Percentiles rank a stretch among this genome's conserved stretches.
These are phyloP conservation scores for Olivierus martensii DNA, from an alignment of 1,140 invertebrate genomes.

Conservation along the genomic window DNA sequence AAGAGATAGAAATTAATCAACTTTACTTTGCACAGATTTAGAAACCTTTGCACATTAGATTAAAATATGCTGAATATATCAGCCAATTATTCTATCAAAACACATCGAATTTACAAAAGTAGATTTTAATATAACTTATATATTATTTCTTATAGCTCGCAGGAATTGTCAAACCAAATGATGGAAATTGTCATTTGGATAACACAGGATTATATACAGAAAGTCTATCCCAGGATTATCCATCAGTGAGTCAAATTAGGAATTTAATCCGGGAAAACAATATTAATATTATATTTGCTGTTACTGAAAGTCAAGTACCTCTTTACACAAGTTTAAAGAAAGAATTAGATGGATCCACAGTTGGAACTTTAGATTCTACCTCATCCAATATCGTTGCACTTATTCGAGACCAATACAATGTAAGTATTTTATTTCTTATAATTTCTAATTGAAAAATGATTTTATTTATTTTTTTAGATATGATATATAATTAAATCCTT, in stretches of 20 bases:
- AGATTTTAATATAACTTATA: too few relatives aligned
- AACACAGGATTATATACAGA: slow-evolving; percentile 49
- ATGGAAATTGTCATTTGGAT: slow-evolving; percentile 71
- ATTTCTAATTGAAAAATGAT: too few relatives aligned
- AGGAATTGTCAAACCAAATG: slow-evolving; percentile 85
- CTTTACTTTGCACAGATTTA: too few relatives aligned
- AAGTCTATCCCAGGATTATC: slow-evolving; percentile 72
- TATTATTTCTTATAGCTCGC: slow-evolving; percentile 41
- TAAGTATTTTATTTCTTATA: too few relatives aligned
- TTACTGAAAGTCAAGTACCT: slow-evolving; percentile 61
- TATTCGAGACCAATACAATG: slow-evolving; percentile 73
- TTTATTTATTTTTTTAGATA: too few relatives aligned
- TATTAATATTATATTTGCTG: slow-evolving; percentile 95
- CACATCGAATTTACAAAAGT: too few relatives aligned
- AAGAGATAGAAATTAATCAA: too few relatives aligned
- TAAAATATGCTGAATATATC: too few relatives aligned
- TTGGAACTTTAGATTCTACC: slow-evolving; percentile 67
- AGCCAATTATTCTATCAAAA: too few relatives aligned
- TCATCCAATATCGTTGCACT: slow-evolving; percentile 86
- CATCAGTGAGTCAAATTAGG: slow-evolving; percentile 66
- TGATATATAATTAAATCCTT: too few relatives aligned
- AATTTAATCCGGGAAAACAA: slow-evolving; percentile 84
- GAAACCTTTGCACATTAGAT: too few relatives aligned
- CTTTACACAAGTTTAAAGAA: slow-evolving; percentile 67
- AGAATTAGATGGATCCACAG: slow-evolving; percentile 59